Evolutionary conservation across 2,797 vertebrate species (phyloP), one percentile per base, ranked within the genome.

Genomic region (Crypturellus tataupa): DNA sequence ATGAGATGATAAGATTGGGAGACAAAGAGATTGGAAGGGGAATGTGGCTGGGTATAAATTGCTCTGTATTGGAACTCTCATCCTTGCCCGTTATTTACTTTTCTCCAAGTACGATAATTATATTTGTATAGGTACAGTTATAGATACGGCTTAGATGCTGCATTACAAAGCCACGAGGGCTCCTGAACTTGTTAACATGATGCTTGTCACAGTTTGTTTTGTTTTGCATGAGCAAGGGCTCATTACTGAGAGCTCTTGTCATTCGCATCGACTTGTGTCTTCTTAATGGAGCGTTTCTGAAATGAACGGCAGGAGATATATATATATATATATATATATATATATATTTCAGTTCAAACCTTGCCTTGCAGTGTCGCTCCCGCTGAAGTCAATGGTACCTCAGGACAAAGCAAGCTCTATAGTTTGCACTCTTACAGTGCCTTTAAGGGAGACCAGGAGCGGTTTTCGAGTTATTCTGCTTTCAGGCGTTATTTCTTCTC

Each of bases 111-210:
- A 88, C 90, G 90, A 88, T 92, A 93, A 92, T 96, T 93, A 23
- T 70, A 92, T 95, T 94, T 90, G 85, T 93, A 93, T 81, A 91
- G 84, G 71, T 85, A 89, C 62, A 86, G 55, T 25, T 90, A 92
- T 79, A 87, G 85, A 49, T 95, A 93, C 35, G 93, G 89, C 95
- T 93, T 93, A 90, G 94, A 96, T 77, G 73, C 24, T 97, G 77
- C 70, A 80, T 77, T 91, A 81, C 91, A 94, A 93, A 93, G 87
- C 91, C 87, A 95, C 82, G 90, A 95, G 82, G 77, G 64, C 44
- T 96, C 51, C 29, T 93, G 73, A 96, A 96, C 92, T 94, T 93
- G 89, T 96, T 96, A 95, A 93, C 89, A 55, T 94, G 94, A 94
- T 27, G 82, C 77, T 91, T 97, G 95, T 96, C 96, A 96, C 51